phyloP scores from a whole-genome alignment of 2,888 invertebrate species.

The Drosophila borealis region DNA sequence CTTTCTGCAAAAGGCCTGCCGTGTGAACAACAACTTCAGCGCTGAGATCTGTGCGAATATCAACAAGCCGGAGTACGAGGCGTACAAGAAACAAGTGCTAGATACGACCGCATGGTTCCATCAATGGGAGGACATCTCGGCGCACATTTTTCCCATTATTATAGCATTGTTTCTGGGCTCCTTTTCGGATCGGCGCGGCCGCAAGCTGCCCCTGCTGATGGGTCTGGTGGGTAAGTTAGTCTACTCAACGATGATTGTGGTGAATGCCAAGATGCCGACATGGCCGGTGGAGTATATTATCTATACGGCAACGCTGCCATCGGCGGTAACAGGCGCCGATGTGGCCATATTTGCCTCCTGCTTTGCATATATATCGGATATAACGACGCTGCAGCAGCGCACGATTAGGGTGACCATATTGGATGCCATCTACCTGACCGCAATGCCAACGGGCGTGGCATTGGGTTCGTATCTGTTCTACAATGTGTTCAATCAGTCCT shows the following conservation, averaged over 20 bases:
- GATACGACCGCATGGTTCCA: constrained; percentile 91
- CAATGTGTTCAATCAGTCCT: constrained; percentile 88
- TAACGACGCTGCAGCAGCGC: constrained; percentile 89
- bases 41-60: constrained; percentile 89
- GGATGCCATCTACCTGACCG: constrained; percentile 92
- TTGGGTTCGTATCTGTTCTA: constrained; percentile 89
- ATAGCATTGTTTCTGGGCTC: constrained; percentile 92
- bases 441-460: constrained; percentile 93
- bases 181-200: constrained; percentile 92
- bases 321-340: constrained; percentile 91
- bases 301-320: constrained; percentile 91
- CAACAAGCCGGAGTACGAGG: constrained; percentile 86
- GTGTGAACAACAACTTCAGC: constrained; percentile 89
- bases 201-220: constrained; percentile 90
- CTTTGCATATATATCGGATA: constrained; percentile 92
- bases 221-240: constrained; percentile 91
- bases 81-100: constrained; percentile 88
- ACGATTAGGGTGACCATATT: constrained; percentile 93
- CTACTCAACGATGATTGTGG: constrained; percentile 90
- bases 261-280: constrained; percentile 87
- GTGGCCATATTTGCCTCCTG: constrained; percentile 92
- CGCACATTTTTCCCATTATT: constrained; percentile 90
- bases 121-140: constrained; percentile 91
- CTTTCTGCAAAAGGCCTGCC: constrained; percentile 91
- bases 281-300: constrained; percentile 92